phyloP scores from a whole-genome alignment of 2,113 vertebrate species.

The Lutjanus erythropterus region DNA sequence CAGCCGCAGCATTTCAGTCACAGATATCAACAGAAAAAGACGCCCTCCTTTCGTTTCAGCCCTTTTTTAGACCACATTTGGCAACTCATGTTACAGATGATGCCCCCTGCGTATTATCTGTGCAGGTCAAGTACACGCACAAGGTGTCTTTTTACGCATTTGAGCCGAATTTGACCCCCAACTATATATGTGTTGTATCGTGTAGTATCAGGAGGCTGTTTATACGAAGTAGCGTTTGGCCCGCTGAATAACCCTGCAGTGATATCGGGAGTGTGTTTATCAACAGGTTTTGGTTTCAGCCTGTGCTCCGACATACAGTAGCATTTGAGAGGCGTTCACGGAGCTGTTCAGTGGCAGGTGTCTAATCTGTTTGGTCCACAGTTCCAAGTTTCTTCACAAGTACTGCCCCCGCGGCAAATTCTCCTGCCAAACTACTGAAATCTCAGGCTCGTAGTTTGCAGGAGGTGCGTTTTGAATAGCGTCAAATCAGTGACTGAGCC shows the following conservation, averaged over 20 bases:
- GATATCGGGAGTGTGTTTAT: slow-evolving; percentile 68
- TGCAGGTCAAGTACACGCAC: slow-evolving; percentile 82
- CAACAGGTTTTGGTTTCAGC: slow-evolving; percentile 76
- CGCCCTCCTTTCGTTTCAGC: slow-evolving; percentile 44
- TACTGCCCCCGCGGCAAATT: slow-evolving; percentile 36
- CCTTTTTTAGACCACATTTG: slow-evolving; percentile 79
- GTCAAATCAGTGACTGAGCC: slow-evolving; percentile 16
- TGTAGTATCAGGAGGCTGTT: slow-evolving; percentile 61
- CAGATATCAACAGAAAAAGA: slow-evolving; percentile 21
- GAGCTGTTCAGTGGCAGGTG: slow-evolving; percentile 50
- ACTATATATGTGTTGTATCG: slow-evolving; percentile 57
- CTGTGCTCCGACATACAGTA: slow-evolving; percentile 39
- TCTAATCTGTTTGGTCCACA: slow-evolving; percentile 47
- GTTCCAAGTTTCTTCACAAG: slow-evolving; percentile 19
- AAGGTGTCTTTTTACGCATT: slow-evolving; percentile 81
- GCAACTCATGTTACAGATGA: slow-evolving; percentile 79
- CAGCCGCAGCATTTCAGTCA: slow-evolving; percentile 53
- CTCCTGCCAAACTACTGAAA: slow-evolving; percentile 21
- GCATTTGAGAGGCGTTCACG: slow-evolving; percentile 31
- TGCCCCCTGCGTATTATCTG: slow-evolving; percentile 80
- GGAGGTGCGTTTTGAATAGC: not conserved
- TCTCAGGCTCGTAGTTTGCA: slow-evolving; percentile 3
- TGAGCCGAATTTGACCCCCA: slow-evolving; percentile 78
- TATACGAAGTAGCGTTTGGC: slow-evolving; percentile 56
- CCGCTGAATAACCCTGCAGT: slow-evolving; percentile 58